Evolutionary conservation across 2,888 invertebrate species (phyloP).

Genomic region (Melikaiella ostensackeni): DNA sequence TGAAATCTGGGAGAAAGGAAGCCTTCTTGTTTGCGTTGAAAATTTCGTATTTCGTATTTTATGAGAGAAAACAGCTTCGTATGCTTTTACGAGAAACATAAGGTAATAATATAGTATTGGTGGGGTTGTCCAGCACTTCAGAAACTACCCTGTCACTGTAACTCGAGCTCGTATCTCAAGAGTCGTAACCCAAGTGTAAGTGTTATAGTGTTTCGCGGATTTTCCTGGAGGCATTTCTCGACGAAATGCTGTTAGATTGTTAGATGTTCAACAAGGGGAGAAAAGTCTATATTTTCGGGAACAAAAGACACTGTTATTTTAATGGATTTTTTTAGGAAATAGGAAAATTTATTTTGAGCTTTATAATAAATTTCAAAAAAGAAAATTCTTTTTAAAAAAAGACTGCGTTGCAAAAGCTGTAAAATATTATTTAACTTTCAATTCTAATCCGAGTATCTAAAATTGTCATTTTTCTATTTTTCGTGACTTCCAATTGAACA

Average conservation of each 20-base stretch:
- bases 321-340: not conserved
- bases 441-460: too few relatives aligned
- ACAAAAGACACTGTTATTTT: not conserved
- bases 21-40: not conserved
- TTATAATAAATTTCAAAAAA: not conserved
- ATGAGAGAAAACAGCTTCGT: not conserved
- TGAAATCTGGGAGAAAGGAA: not conserved
- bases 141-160: slow-evolving; percentile 34
- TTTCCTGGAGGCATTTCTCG: slow-evolving; percentile 26
- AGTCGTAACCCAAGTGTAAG: slow-evolving; percentile 11
- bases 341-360: not conserved
- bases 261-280: not conserved
- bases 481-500: too few relatives aligned
- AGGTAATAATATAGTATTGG: slow-evolving; percentile 14
- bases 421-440: too few relatives aligned
- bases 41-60: not conserved
- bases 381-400: not conserved
- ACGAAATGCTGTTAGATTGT: not conserved
- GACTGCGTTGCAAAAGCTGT: too few relatives aligned
- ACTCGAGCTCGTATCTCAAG: slow-evolving; percentile 15
- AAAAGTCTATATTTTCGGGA: not conserved
- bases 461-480: too few relatives aligned
- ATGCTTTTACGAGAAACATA: slow-evolving; percentile 24
- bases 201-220: slow-evolving; percentile 30
- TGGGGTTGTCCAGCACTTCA: slow-evolving; percentile 23